Percentiles rank a stretch among this genome's conserved stretches.
phyloP scores from a whole-genome alignment of 2,888 invertebrate genomes.

The Bedellia somnulentella region DNA sequence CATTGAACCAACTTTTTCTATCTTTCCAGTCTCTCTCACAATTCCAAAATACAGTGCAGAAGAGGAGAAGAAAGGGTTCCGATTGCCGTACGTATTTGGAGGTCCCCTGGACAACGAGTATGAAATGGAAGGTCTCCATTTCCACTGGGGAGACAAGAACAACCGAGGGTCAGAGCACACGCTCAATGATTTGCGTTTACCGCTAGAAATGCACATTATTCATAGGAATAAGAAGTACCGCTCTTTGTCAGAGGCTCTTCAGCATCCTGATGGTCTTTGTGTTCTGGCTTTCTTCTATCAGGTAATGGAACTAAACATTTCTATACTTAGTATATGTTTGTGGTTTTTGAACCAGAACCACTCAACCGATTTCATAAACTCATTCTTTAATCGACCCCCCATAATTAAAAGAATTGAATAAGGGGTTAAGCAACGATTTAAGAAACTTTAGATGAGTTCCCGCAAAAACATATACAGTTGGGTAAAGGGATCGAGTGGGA shows the following conservation, averaged over 20 bases:
- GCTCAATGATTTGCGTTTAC: slow-evolving; percentile 72
- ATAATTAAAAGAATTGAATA: no score
- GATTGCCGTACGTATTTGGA: slow-evolving; percentile 70
- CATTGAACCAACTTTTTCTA: no score
- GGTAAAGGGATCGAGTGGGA: no score
- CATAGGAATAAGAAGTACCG: slow-evolving; percentile 75
- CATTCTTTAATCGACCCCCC: no score
- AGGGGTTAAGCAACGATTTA: no score
- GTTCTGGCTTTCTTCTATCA: slow-evolving; percentile 78
- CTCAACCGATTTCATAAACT: no score
- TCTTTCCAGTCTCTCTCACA: slow-evolving; percentile 58
- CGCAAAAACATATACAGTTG: no score
- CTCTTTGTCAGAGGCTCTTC: slow-evolving; percentile 65
- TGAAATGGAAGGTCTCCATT: slow-evolving; percentile 72
- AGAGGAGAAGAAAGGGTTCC: slow-evolving; percentile 52
- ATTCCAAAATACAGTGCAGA: slow-evolving; percentile 59
- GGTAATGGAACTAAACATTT: no score
- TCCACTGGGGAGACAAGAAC: slow-evolving; percentile 78
- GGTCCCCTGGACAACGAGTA: slow-evolving; percentile 69
- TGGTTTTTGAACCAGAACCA: no score
- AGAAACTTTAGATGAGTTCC: no score
- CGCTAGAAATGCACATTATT: slow-evolving; percentile 83
- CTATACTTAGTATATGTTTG: no score
- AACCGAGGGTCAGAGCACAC: slow-evolving; percentile 77
- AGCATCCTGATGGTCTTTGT: slow-evolving; percentile 74